phyloP scores from a whole-genome alignment of 2,888 invertebrate genomes.

The Cyclophora albipunctata region DNA sequence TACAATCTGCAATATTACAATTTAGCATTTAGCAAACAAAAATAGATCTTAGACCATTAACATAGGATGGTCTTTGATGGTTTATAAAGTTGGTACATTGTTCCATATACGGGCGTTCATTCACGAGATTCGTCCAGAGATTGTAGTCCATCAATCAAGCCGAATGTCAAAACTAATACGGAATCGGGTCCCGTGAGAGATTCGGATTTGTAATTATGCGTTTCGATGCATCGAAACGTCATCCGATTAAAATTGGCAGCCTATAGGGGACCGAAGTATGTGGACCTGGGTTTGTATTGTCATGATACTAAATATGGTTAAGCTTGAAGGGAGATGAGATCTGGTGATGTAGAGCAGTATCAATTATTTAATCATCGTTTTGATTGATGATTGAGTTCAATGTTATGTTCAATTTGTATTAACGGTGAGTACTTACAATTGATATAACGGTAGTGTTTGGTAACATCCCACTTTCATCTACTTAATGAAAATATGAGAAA shows the following conservation, averaged over 20 bases:
- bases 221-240: conserved; percentile 60
- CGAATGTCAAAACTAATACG: conserved; percentile 74
- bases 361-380: conserved; percentile 11
- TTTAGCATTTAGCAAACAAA: conserved; percentile 1
- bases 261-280: conserved; percentile 50
- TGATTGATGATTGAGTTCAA: conserved; percentile 5
- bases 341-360: conserved; percentile 9
- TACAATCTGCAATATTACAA: conserved; percentile 34
- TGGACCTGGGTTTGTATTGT: conserved; percentile 14
- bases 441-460: no score
- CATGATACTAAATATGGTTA: conserved; percentile 19
- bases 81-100: conserved; percentile 19
- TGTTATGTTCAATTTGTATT: no score
- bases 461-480: no score
- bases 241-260: conserved; percentile 73
- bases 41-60: conserved; percentile 3
- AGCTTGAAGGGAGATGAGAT: conserved; percentile 6
- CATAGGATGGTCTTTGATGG: conserved; percentile 2
- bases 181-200: conserved; percentile 66
- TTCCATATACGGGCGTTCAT: conserved; percentile 61
- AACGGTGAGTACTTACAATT: no score
- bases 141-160: conserved; percentile 72
- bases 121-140: conserved; percentile 64
- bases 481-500: no score
- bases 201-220: conserved; percentile 66